Evolutionary conservation across 2,888 invertebrate genomes (phyloP).

Genomic region (Stramonita haemastoma): DNA sequence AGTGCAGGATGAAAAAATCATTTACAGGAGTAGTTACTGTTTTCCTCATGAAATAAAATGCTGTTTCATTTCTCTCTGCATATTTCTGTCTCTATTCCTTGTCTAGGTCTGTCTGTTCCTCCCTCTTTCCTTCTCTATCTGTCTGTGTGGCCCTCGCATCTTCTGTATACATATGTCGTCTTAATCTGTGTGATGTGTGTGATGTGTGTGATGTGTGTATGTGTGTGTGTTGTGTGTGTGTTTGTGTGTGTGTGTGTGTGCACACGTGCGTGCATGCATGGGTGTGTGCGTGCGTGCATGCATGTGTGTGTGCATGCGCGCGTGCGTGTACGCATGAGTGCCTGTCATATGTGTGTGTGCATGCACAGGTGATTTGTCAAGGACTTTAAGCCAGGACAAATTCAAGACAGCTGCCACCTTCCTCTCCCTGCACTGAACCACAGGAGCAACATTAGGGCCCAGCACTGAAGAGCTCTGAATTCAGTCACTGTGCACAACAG

Average conservation of each 20-base stretch:
- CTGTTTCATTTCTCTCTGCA: neutral
- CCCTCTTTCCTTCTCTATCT: neutral
- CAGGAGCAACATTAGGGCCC: no score
- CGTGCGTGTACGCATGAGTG: slow-evolving; percentile 4
- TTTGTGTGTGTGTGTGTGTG: neutral
- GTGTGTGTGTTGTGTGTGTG: neutral
- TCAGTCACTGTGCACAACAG: no score
- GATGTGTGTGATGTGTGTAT: neutral
- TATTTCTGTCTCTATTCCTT: neutral
- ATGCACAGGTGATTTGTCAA: neutral
- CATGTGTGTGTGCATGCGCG: neutral
- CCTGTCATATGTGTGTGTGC: neutral
- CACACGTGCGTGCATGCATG: neutral
- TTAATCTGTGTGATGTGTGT: neutral
- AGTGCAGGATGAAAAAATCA: no score
- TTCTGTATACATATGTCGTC: no score
- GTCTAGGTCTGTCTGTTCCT: neutral
- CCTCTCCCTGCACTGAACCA: no score
- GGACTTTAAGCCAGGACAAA: no score
- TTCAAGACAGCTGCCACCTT: no score
- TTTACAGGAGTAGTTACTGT: no score
- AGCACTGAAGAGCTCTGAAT: no score
- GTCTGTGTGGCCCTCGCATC: no score
- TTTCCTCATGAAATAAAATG: no score
- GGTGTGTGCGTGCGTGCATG: neutral